phyloP scores from a whole-genome alignment of 2,888 invertebrate species.

The Xanthorhoe designata region DNA sequence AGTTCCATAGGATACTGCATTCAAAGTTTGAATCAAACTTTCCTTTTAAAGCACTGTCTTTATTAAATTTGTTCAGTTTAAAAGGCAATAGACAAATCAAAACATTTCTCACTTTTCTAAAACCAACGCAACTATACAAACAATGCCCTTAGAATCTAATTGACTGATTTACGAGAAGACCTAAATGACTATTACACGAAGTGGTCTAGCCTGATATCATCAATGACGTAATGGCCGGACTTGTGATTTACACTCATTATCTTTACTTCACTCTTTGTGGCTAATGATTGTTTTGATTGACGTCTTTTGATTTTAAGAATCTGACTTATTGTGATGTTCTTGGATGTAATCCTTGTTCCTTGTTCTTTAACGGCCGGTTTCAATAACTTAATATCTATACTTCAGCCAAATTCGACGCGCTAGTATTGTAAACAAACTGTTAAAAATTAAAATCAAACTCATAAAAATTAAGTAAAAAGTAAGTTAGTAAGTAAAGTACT shows the following conservation, averaged over 20 bases:
- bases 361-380: not conserved
- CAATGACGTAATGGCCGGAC: constrained; percentile 52
- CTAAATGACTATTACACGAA: constrained; percentile 35
- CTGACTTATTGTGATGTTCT: constrained; percentile 12
- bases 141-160: constrained; percentile 24
- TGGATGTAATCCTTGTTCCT: not conserved
- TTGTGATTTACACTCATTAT: constrained; percentile 25
- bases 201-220: constrained; percentile 43
- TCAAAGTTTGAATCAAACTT: too few species aligned
- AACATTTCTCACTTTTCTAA: not conserved
- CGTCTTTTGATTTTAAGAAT: constrained; percentile 10
- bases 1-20: too few species aligned
- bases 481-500: too few species aligned
- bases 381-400: too few species aligned
- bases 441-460: too few species aligned
- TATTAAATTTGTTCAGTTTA: too few species aligned
- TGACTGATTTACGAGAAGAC: constrained; percentile 36
- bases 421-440: too few species aligned
- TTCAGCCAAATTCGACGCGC: too few species aligned
- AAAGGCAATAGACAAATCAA: not conserved
- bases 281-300: constrained; percentile 20
- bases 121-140: not conserved
- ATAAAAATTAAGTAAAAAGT: too few species aligned
- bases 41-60: too few species aligned
- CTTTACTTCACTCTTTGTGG: constrained; percentile 2